Conservation (phyloP, 2,888 invertebrate genomes). For the Drosophila anceps region DNA sequence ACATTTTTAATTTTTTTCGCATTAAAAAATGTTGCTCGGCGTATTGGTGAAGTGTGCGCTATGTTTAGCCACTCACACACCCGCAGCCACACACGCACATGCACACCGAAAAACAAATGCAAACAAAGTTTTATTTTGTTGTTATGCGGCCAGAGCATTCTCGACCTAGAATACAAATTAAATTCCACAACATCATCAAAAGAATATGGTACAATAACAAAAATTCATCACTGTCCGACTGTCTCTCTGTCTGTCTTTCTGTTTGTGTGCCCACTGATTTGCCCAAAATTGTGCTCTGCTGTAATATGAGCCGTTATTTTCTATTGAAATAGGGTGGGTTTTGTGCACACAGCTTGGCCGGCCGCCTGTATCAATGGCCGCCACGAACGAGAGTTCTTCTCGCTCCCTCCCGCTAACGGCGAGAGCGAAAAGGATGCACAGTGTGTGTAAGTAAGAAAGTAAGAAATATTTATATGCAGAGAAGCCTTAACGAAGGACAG, state of each 20-base stretch:
- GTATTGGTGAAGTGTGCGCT: constrained; percentile 20
- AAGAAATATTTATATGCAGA: constrained; percentile 32
- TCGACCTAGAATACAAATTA: constrained; percentile 78
- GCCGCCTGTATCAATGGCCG: constrained; percentile 72
- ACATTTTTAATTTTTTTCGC: constrained; percentile 50
- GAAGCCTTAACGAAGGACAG: constrained; percentile 25
- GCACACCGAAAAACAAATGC: constrained; percentile 16
- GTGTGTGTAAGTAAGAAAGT: constrained; percentile 25
- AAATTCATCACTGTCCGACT: constrained; percentile 15
- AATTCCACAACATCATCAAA: constrained; percentile 63
- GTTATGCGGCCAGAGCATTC: constrained; percentile 42
- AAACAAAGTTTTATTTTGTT: constrained; percentile 48
- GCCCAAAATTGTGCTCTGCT: constrained; percentile 2
- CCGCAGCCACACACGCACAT: constrained; percentile 4
- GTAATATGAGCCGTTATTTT: constrained; percentile 11
- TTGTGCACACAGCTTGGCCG: constrained; percentile 44
- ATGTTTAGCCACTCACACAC: not conserved
- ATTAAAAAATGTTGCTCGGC: constrained; percentile 58
- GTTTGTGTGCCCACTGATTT: constrained; percentile 2
- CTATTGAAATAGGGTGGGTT: constrained; percentile 4
- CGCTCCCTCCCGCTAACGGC: constrained; percentile 36
- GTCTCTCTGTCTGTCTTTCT: constrained; percentile 1
- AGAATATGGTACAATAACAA: constrained; percentile 57
- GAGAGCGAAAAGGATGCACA: constrained; percentile 49
- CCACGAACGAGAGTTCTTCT: constrained; percentile 36